Percentiles rank a stretch among this genome's conserved stretches.
phyloP scores from a whole-genome alignment of 2,113 vertebrate species.

The Tyto alba region DNA sequence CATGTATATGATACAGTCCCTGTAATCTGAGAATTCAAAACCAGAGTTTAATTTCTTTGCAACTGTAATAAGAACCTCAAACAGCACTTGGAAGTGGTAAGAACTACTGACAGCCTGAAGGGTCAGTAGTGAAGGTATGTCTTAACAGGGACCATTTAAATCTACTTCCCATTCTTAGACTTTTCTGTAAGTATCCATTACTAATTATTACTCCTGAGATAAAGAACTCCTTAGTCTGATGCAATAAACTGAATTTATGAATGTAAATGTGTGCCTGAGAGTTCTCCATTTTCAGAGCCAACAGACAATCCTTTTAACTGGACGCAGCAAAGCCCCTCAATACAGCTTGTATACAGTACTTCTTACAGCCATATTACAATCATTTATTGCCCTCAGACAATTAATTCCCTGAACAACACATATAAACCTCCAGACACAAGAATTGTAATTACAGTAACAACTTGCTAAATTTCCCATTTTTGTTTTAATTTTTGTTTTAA shows the following conservation, averaged over 20 bases:
- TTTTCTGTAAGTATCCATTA: background rate
- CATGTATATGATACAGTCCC: background rate
- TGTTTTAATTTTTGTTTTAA: background rate
- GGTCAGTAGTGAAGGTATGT: background rate
- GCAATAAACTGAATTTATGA: background rate
- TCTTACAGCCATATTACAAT: background rate
- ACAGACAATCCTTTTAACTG: background rate
- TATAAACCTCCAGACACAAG: background rate
- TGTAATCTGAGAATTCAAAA: background rate
- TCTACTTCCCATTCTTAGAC: background rate
- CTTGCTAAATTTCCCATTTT: background rate
- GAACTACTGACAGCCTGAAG: background rate
- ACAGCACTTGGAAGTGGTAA: background rate
- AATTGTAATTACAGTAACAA: background rate
- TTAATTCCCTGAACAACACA: background rate
- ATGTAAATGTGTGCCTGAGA: background rate
- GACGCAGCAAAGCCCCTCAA: background rate
- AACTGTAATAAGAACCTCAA: too few relatives aligned
- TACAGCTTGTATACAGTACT: background rate
- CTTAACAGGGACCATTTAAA: background rate
- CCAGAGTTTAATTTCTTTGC: too few relatives aligned
- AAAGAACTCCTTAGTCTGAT: background rate
- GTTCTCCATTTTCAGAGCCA: background rate
- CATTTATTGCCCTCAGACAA: background rate
- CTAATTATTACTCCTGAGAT: background rate